Evolutionary conservation across 2,113 vertebrate species (phyloP), one percentile per base, ranked within the genome.

Genomic region (Triplophysa tibetana): DNA sequence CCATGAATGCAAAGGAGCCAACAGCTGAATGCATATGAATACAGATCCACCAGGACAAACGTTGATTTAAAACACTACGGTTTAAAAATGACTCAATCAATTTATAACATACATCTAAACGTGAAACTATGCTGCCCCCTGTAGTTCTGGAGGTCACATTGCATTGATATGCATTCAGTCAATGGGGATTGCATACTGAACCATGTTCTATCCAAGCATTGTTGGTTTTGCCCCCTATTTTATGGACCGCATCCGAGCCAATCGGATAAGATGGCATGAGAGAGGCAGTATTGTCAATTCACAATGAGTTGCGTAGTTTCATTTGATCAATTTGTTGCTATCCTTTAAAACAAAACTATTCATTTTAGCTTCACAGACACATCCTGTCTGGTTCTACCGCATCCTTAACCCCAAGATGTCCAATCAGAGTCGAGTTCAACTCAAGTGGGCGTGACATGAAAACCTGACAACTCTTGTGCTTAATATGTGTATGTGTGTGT

Each of bases 201-300:
- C 88, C 92, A 92, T 93, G 91, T 87, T 88, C 85, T 74, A 9
- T 76, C 58, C 72, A 81, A 90, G 89, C 91, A 92, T 91, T 90
- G 87, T 88, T 88, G 90, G 78, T 87, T 88, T 86, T 91, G 90
- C 89, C 87, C 90, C 91, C 89, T 94, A 90, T 93, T 93, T 93
- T 92, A 92, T 90, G 90, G 83, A 62, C 73, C 83, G 79, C 72
- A 75, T 83, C 84, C 84, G 73, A 85, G 80, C 85, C 85, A 88
- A 83, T 90, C 62, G 56, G 77, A 65, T 88, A 86, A 77, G 82
- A 89, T 81, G 87, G 84, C 85, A 88, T 87, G 88, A 76, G 70
- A 54, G 56, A 62, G 85, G 89, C 88, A 87, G 89, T 79, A 82
- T 83, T 75, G 80, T 82, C 85, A 86, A 83, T 41, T 80, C 88